Base-by-base conservation (phyloP, 2,113 vertebrate genomes). In the Desmodus rotundus region DNA sequence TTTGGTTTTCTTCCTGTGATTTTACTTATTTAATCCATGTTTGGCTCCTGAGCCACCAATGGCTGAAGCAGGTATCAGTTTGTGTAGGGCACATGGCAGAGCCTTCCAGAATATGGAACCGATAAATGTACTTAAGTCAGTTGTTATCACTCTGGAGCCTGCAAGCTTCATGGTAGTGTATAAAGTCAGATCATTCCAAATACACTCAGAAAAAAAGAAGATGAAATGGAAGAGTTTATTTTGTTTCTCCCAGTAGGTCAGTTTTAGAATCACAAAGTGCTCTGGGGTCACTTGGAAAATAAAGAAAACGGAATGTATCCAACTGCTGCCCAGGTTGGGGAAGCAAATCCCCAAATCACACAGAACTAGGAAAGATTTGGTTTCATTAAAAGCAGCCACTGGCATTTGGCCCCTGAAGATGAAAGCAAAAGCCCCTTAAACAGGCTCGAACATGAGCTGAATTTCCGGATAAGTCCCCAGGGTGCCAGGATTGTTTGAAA, bases 341-440 rank as follows among this genome's bases (percentile, higher is more conserved):
- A 97, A 97, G 96, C 93, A 97, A 98, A 97, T 97, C 97, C 96
- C 93, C 96, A 96, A 97, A 97, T 98, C 97, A 86, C 87, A 97
- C 87, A 93, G 89, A 96, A 97, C 74, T 90, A 89, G 95, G 96
- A 96, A 97, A 97, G 97, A 98, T 98, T 97, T 97, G 91, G 94
- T 97, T 98, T 97, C 97, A 97, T 98, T 97, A 97, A 97, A 97
- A 97, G 97, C 97, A 97, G 96, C 92, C 95, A 96, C 96, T 95
- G 91, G 96, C 96, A 96, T 97, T 97, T 97, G 95, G 97, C 96
- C 95, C 96, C 95, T 73, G 72, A 96, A 95, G 97, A 98, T 98
- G 97, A 97, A 98, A 98, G 96, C 58, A 38, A 97, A 97, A 97
- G 93, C 97, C 96, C 97, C 95, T 97, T 96, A 93, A 96, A 97